Percentiles rank a stretch among this genome's conserved stretches.
These are phyloP conservation scores for Lasioglossum leucozonium DNA, from an alignment of 2,888 invertebrate genomes.

Conservation along the genomic window DNA sequence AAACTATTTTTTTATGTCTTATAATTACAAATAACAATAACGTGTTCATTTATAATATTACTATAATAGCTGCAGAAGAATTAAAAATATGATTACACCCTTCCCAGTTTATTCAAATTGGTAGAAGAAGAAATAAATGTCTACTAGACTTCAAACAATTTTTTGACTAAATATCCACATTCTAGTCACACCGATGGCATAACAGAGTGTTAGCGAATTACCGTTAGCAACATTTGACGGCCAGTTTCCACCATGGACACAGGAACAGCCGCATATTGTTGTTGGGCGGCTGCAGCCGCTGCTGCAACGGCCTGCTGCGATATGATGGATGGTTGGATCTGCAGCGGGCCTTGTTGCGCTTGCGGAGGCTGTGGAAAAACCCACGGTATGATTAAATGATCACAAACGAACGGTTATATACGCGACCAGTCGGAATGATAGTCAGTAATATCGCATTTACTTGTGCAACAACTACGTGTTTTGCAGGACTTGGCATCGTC, in stretches of 20 bases:
- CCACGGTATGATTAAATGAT: conserved; percentile 7
- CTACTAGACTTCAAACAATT: neutral
- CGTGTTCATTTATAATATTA: too few species aligned
- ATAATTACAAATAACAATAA: too few species aligned
- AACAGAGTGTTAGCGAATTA: conserved; percentile 77
- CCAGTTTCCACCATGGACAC: conserved; percentile 97
- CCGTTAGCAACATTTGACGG: conserved; percentile 91
- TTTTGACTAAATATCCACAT: neutral
- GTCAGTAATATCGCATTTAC: conserved; percentile 65
- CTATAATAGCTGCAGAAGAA: too few species aligned
- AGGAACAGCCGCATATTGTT: conserved; percentile 92
- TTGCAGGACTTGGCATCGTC: conserved; percentile 90
- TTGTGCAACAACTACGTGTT: conserved; percentile 89
- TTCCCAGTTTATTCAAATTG: neutral
- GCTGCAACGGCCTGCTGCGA: conserved; percentile 90
- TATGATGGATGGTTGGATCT: conserved; percentile 92
- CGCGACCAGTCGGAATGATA: neutral
- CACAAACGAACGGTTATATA: neutral
- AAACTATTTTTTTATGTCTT: too few species aligned
- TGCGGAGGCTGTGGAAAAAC: conserved; percentile 84
- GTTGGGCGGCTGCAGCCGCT: conserved; percentile 89
- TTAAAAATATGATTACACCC: neutral
- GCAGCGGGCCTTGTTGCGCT: conserved; percentile 89
- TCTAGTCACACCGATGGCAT: neutral
- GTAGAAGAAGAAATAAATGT: neutral